These are phyloP conservation scores for Epinephelus lanceolatus DNA, from an alignment of 2,113 vertebrate genomes.

Conservation along the genomic window DNA sequence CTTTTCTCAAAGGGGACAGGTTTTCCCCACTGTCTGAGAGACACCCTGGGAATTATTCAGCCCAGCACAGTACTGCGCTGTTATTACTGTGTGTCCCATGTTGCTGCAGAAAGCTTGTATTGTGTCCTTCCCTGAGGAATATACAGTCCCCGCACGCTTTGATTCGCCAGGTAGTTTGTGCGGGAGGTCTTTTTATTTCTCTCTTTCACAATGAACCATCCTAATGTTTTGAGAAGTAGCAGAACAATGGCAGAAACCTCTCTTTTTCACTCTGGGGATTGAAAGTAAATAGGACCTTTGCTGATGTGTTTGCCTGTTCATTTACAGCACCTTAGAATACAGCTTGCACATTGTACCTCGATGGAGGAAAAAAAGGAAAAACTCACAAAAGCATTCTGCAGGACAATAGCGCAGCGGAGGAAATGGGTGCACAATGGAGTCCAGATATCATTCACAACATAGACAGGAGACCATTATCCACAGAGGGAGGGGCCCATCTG, in stretches of 20 bases:
- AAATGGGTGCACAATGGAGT: slow-evolving; percentile 68
- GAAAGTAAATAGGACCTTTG: slow-evolving; percentile 69
- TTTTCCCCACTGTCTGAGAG: slow-evolving; percentile 47
- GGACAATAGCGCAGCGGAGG: slow-evolving; percentile 62
- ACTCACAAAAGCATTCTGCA: slow-evolving; percentile 65
- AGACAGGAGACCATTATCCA: slow-evolving; percentile 75
- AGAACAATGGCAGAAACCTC: slow-evolving; percentile 67
- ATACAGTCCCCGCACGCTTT: slow-evolving; percentile 40
- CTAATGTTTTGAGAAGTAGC: slow-evolving; percentile 63
- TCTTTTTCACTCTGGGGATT: slow-evolving; percentile 57
- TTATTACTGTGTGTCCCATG: slow-evolving; percentile 55
- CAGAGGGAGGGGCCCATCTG: slow-evolving; percentile 64
- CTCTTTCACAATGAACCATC: slow-evolving; percentile 51
- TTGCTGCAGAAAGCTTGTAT: slow-evolving; percentile 47
- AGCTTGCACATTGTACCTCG: slow-evolving; percentile 55
- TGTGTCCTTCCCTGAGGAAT: slow-evolving; percentile 67
- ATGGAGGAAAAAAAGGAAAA: neutral
- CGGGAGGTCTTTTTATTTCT: slow-evolving; percentile 53
- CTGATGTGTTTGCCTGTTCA: slow-evolving; percentile 69
- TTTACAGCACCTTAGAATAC: slow-evolving; percentile 64
- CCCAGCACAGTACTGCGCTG: slow-evolving; percentile 12
- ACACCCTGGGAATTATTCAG: slow-evolving; percentile 58
- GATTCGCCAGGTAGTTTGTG: slow-evolving; percentile 66
- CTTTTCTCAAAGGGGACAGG: slow-evolving; percentile 70
- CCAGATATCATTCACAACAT: slow-evolving; percentile 78